A percentile compares a stretch with the other conserved stretches of the same genome.
Evolutionary conservation across 1,140 invertebrate species (phyloP).

Genomic region (Nymphalis io): DNA sequence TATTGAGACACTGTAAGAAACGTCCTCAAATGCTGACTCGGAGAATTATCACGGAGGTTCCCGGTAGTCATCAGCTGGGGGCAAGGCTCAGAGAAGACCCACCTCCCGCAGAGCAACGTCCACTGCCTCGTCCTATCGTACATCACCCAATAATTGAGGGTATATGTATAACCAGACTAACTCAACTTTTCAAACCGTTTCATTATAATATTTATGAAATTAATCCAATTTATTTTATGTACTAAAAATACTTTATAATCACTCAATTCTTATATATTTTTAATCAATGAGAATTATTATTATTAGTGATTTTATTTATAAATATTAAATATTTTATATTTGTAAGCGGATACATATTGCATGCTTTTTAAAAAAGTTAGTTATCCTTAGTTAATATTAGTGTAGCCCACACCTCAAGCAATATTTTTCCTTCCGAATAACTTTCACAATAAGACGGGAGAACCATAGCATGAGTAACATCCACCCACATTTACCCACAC

Average conservation of each 20-base stretch:
- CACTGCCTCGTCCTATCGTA: constrained; percentile 74
- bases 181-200: background rate
- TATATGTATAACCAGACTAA: constrained; percentile 18
- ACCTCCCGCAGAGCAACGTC: constrained; percentile 73
- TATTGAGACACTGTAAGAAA: constrained; percentile 9
- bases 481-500: background rate
- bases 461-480: constrained; percentile 43
- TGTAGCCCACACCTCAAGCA: constrained; percentile 32
- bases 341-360: constrained; percentile 18
- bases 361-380: constrained; percentile 27
- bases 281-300: background rate
- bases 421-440: constrained; percentile 12
- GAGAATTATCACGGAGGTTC: constrained; percentile 18
- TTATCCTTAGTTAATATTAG: too few species aligned
- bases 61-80: constrained; percentile 23
- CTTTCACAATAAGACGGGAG: constrained; percentile 38
- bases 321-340: background rate
- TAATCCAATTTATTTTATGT: background rate
- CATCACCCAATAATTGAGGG: constrained; percentile 36
- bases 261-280: background rate
- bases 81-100: constrained; percentile 63
- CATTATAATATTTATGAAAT: too few species aligned
- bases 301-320: background rate
- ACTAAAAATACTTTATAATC: background rate
- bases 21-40: constrained; percentile 24